These are phyloP conservation scores for Shargacucullia verbasci DNA, from an alignment of 2,888 invertebrate species.

Conservation along the genomic window DNA sequence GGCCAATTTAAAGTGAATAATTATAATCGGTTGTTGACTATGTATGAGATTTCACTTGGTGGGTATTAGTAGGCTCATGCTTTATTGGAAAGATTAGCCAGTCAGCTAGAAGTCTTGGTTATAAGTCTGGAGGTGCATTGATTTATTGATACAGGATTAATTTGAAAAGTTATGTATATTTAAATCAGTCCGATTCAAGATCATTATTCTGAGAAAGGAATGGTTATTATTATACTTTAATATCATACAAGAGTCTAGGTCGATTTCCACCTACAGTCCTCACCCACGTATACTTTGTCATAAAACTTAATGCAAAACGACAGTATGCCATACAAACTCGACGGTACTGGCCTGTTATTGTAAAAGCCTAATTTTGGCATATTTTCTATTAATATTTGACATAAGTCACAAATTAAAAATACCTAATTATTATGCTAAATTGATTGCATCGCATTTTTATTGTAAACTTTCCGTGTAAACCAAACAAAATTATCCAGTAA, in stretches of 20 bases:
- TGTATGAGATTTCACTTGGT: too few relatives aligned
- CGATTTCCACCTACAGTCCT: slow-evolving; percentile 74
- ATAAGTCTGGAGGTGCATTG: too few relatives aligned
- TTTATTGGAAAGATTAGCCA: too few relatives aligned
- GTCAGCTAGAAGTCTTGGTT: too few relatives aligned
- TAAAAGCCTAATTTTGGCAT: slow-evolving; percentile 27
- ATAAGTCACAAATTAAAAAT: slow-evolving; percentile 49
- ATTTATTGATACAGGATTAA: too few relatives aligned
- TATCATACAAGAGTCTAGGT: slow-evolving; percentile 62
- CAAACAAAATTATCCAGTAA: slow-evolving; percentile 62
- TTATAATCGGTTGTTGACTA: too few relatives aligned
- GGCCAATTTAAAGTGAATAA: too few relatives aligned
- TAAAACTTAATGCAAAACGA: slow-evolving; percentile 69
- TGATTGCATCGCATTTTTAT: slow-evolving; percentile 42
- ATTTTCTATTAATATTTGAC: slow-evolving; percentile 52
- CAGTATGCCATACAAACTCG: slow-evolving; percentile 73
- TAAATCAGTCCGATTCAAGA: slow-evolving; percentile 47
- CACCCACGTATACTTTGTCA: slow-evolving; percentile 78
- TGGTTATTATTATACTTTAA: slow-evolving; percentile 66
- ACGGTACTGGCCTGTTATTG: slow-evolving; percentile 71
- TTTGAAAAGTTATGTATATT: neutral
- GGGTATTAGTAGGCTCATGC: too few relatives aligned
- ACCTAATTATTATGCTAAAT: slow-evolving; percentile 27
- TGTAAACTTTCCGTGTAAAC: slow-evolving; percentile 42
- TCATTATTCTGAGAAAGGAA: slow-evolving; percentile 62